These are phyloP conservation scores for Phainopepla nitens DNA, from an alignment of 2,113 vertebrate genomes.

Conservation along the genomic window DNA sequence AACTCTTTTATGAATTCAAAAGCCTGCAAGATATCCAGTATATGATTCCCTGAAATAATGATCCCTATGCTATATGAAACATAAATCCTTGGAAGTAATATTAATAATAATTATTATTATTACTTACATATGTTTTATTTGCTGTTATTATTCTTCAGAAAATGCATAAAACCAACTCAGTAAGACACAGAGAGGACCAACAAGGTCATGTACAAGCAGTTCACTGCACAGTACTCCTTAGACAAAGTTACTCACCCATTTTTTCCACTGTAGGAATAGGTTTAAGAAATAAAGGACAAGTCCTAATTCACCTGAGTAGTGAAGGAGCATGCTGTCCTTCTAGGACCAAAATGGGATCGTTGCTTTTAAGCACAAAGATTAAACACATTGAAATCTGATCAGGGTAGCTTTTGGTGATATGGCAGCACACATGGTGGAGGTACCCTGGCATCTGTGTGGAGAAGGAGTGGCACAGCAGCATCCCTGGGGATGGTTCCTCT, in stretches of 20 bases:
- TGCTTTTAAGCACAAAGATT: background rate
- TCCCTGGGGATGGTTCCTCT: background rate
- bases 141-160: background rate
- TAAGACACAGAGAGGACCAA: background rate
- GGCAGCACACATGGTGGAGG: fast-evolving
- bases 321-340: background rate
- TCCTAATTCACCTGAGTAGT: background rate
- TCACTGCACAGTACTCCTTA: background rate
- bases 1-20: background rate
- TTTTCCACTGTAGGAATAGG: background rate
- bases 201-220: background rate
- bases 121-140: background rate
- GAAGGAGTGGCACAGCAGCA: background rate
- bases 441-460: fast-evolving
- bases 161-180: background rate
- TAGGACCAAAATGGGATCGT: background rate
- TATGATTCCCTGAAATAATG: background rate
- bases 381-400: background rate
- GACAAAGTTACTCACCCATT: background rate
- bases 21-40: background rate
- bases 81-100: background rate
- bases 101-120: background rate
- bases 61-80: background rate
- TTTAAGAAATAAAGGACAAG: background rate
- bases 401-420: background rate